These are phyloP conservation scores for Cathartes aura DNA, from an alignment of 2,113 vertebrate genomes.

Conservation along the genomic window DNA sequence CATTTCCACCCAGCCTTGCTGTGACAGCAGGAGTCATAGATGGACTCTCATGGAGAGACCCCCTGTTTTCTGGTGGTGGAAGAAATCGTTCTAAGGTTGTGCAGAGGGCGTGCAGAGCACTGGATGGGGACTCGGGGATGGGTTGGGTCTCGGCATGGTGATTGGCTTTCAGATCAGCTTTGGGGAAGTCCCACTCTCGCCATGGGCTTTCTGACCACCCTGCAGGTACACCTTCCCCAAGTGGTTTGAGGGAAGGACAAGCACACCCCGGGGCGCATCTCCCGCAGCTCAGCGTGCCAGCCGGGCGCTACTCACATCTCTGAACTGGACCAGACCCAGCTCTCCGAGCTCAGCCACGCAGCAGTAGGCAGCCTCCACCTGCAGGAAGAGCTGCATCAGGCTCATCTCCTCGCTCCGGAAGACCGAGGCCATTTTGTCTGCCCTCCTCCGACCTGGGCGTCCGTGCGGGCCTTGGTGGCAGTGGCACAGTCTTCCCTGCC, in stretches of 20 bases:
- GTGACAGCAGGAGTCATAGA: background rate
- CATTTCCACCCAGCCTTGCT: background rate
- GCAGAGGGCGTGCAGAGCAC: background rate
- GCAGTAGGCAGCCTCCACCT: constrained; percentile 84
- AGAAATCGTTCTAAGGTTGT: background rate
- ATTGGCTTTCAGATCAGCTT: background rate
- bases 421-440: constrained; percentile 61
- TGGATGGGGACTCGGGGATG: too few relatives aligned
- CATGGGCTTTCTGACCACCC: background rate
- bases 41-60: background rate
- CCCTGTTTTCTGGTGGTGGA: background rate
- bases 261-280: background rate
- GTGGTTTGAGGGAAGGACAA: background rate
- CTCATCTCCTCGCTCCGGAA: constrained; percentile 86
- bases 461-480: background rate
- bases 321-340: constrained; percentile 83
- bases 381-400: constrained; percentile 81
- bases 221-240: background rate
- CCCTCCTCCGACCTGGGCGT: background rate
- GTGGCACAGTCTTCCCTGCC: background rate
- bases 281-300: background rate
- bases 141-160: background rate
- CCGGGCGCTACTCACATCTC: constrained; percentile 77
- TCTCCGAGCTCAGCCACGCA: constrained; percentile 83
- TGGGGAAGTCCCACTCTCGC: accelerated